phyloP scores from a whole-genome alignment of 2,888 invertebrate genomes.

The Dione vanillae region DNA sequence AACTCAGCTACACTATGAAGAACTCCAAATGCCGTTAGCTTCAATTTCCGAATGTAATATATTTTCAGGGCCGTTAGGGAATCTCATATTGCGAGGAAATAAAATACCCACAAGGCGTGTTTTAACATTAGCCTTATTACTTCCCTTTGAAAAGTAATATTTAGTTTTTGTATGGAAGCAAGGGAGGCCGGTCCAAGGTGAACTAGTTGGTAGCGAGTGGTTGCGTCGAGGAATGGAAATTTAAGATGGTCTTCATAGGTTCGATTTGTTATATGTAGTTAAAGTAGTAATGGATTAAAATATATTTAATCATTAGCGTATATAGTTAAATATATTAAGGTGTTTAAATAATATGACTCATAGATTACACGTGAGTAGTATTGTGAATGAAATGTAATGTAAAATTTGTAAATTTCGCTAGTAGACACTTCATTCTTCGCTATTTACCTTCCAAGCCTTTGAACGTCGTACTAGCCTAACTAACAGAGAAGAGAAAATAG shows the following conservation, averaged over 20 bases:
- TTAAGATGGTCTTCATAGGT: not conserved
- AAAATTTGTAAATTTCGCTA: too few species aligned
- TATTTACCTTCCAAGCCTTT: too few species aligned
- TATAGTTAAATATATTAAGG: too few species aligned
- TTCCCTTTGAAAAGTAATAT: constrained; percentile 23
- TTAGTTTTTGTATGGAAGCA: not conserved
- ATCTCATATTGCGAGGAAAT: constrained; percentile 28
- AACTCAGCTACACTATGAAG: constrained; percentile 14
- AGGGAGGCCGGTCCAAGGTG: not conserved
- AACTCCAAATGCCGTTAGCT: constrained; percentile 26
- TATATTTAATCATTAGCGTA: too few species aligned
- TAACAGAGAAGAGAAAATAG: too few species aligned
- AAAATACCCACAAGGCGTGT: constrained; percentile 27
- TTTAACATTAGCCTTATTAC: constrained; percentile 29
- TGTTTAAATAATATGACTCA: too few species aligned
- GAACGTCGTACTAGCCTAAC: too few species aligned
- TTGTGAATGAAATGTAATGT: too few species aligned
- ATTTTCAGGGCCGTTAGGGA: constrained; percentile 31
- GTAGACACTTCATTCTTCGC: too few species aligned
- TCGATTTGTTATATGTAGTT: not conserved
- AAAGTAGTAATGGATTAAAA: too few species aligned
- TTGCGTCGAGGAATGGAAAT: not conserved
- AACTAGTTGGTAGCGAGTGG: not conserved
- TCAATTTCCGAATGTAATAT: constrained; percentile 34
- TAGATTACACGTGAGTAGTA: too few species aligned